Evolutionary conservation across 1,140 invertebrate species (phyloP).

Genomic region (Drosophila parabipectinata): DNA sequence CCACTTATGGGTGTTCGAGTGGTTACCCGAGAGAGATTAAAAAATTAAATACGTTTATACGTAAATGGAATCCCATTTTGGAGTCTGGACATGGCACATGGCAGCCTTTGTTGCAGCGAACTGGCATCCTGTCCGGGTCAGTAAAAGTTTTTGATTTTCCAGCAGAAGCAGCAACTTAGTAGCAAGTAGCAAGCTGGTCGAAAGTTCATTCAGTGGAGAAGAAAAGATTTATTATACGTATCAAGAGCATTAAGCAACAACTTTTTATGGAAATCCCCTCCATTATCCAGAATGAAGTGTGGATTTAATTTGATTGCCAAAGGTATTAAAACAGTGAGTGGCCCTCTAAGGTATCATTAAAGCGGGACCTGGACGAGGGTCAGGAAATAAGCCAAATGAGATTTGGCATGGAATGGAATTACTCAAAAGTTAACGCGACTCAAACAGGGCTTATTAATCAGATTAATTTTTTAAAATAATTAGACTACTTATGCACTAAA

Average conservation of each 20-base stretch:
- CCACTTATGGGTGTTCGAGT: conserved; percentile 37
- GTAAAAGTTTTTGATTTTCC: conserved; percentile 39
- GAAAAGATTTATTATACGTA: conserved; percentile 59
- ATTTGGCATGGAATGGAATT: conserved; percentile 47
- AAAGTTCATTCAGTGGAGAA: conserved; percentile 50
- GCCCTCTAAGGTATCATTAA: conserved; percentile 8
- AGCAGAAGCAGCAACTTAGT: conserved; percentile 61
- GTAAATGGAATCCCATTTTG: conserved; percentile 37
- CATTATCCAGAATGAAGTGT: conserved; percentile 37
- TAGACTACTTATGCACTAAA: neutral
- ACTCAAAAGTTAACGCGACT: conserved; percentile 18
- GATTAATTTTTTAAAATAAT: neutral
- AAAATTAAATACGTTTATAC: conserved; percentile 63
- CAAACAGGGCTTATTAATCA: conserved; percentile 7
- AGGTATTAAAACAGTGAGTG: conserved; percentile 26
- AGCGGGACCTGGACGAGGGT: neutral
- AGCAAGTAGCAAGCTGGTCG: conserved; percentile 38
- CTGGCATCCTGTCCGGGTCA: conserved; percentile 4
- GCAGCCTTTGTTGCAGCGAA: conserved; percentile 14
- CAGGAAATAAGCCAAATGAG: conserved; percentile 24
- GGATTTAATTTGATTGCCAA: conserved; percentile 64
- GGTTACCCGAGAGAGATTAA: conserved; percentile 42
- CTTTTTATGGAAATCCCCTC: conserved; percentile 10
- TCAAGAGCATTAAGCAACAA: conserved; percentile 45
- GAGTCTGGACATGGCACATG: conserved; percentile 21